Conservation (phyloP, 2,888 invertebrate genomes). For the Acleris holmiana region DNA sequence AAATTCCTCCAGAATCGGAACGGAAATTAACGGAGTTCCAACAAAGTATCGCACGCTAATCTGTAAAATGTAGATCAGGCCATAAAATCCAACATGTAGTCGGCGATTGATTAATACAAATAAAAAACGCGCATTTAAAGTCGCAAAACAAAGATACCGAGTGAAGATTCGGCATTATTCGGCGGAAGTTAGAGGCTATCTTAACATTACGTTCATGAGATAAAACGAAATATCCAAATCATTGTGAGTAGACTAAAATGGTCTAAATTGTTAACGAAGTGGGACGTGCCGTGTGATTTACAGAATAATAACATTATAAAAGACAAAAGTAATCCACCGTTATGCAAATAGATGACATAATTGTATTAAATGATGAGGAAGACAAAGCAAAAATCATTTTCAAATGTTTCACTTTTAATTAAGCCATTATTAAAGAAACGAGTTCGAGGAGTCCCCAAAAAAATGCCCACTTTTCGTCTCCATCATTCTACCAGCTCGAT, state of each 20-base stretch:
- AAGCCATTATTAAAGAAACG: too few relatives aligned
- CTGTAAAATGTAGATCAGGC: constrained; percentile 4
- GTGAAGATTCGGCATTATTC: constrained; percentile 26
- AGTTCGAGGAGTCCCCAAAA: too few relatives aligned
- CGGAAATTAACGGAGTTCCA: constrained; percentile 14
- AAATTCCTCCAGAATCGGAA: constrained; percentile 2
- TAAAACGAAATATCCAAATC: constrained; percentile 19
- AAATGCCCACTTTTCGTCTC: too few relatives aligned
- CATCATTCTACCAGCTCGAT: too few relatives aligned
- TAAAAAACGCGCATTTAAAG: constrained; percentile 9
- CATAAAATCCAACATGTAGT: constrained; percentile 8
- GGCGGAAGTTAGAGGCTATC: constrained; percentile 29
- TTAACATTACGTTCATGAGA: constrained; percentile 35
- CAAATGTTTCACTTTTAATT: too few relatives aligned
- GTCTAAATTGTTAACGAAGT: constrained; percentile 11
- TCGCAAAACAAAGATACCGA: constrained; percentile 27
- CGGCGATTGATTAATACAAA: constrained; percentile 11
- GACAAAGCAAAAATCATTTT: not conserved
- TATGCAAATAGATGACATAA: constrained; percentile 7
- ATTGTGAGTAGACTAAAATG: constrained; percentile 19
- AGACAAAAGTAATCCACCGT: constrained; percentile 8
- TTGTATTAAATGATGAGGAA: constrained; percentile 9
- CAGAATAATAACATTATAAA: not conserved
- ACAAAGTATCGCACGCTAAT: constrained; percentile 16
- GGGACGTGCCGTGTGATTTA: constrained; percentile 3